Percentiles rank a stretch among this genome's conserved stretches.
Evolutionary conservation across 2,888 invertebrate genomes (phyloP).

Genomic region (Danaus chrysippus): DNA sequence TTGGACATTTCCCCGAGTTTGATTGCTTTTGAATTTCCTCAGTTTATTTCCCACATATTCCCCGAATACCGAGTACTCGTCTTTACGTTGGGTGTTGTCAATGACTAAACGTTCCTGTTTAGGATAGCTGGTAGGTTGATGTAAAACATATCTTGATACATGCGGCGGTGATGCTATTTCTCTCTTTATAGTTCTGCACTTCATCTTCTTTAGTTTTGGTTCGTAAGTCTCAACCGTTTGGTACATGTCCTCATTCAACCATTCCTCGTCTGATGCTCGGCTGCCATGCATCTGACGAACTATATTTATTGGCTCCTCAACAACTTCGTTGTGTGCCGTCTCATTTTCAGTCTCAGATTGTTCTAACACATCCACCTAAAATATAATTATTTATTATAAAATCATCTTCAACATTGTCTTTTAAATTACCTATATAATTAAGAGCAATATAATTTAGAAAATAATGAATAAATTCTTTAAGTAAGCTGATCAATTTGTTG

Average conservation of each 20-base stretch:
- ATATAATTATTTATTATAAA: conserved; percentile 16
- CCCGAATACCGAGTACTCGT: conserved; percentile 66
- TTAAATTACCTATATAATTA: no score
- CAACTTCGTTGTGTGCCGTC: conserved; percentile 40
- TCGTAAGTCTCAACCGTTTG: conserved; percentile 53
- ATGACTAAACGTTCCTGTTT: conserved; percentile 36
- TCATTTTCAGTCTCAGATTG: conserved; percentile 49
- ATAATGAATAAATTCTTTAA: no score
- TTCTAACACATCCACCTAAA: conserved; percentile 56
- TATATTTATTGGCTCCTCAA: conserved; percentile 50
- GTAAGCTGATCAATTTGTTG: background rate
- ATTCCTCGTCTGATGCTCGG: conserved; percentile 60
- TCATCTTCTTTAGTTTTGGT: conserved; percentile 50
- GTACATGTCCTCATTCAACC: conserved; percentile 66
- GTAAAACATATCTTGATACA: conserved; percentile 29
- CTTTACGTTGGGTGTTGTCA: conserved; percentile 44
- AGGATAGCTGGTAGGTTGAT: conserved; percentile 22
- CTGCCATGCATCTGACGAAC: conserved; percentile 58
- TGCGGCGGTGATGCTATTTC: conserved; percentile 55
- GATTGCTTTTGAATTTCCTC: conserved; percentile 54
- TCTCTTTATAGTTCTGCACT: conserved; percentile 57
- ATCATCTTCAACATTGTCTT: no score
- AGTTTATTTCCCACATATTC: conserved; percentile 70
- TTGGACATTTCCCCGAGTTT: conserved; percentile 63
- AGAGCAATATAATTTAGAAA: no score